Conservation (phyloP, 2,888 invertebrate genomes). For the Tenthredo amoena region DNA sequence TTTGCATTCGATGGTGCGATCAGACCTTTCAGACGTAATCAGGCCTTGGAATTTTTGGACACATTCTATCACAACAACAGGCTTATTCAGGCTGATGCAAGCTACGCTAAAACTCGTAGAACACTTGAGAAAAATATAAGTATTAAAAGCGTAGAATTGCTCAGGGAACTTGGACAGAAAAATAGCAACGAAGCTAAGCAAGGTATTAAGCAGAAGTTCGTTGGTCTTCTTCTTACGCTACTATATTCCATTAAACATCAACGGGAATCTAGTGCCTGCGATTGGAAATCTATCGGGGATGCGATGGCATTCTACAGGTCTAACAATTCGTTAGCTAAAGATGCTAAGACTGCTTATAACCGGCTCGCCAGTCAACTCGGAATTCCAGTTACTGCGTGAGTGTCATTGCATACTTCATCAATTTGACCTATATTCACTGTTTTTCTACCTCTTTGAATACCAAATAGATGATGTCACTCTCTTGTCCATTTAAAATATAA, state of each 20-base stretch:
- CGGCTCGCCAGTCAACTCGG: constrained; percentile 77
- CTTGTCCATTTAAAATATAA: not conserved
- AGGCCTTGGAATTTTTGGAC: constrained; percentile 84
- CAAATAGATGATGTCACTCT: not conserved
- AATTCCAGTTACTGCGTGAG: constrained; percentile 69
- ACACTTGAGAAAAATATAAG: constrained; percentile 79
- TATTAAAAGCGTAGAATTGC: constrained; percentile 75
- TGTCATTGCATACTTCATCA: constrained; percentile 46
- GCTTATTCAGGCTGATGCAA: constrained; percentile 77
- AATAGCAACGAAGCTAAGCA: constrained; percentile 72
- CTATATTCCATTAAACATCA: constrained; percentile 75
- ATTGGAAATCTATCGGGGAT: constrained; percentile 77
- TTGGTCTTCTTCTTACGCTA: constrained; percentile 80
- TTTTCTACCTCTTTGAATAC: not conserved
- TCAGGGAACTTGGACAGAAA: constrained; percentile 74
- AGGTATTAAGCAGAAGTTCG: constrained; percentile 81
- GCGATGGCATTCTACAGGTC: constrained; percentile 75
- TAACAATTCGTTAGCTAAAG: constrained; percentile 74
- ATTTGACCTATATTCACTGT: not conserved
- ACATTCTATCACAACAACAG: constrained; percentile 84
- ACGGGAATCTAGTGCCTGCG: constrained; percentile 71
- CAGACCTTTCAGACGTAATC: constrained; percentile 84
- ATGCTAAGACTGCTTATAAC: constrained; percentile 78
- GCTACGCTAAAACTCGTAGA: constrained; percentile 73
- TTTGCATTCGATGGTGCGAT: constrained; percentile 82